A percentile compares a stretch with the other conserved stretches of the same genome.
These are phyloP conservation scores for Antitype chi DNA, from an alignment of 2,888 invertebrate genomes.

Conservation along the genomic window DNA sequence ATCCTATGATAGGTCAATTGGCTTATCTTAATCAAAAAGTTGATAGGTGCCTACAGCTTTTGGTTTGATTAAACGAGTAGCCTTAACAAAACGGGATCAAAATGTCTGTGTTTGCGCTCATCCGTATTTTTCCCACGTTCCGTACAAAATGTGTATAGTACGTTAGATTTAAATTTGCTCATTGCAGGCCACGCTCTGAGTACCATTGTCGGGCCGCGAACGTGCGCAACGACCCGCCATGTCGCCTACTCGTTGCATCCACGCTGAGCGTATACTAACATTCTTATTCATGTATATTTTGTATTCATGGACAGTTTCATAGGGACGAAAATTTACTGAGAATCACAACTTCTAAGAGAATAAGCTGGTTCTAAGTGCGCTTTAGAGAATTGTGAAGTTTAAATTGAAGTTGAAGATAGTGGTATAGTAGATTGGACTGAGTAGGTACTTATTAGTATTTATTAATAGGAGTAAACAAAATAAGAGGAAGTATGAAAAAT, in stretches of 20 bases:
- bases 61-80: conserved; percentile 1
- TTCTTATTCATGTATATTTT: conserved; percentile 66
- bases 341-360: conserved; percentile 46
- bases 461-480: not conserved
- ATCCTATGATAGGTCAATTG: conserved; percentile 3
- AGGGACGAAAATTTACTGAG: conserved; percentile 52
- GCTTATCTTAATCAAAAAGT: conserved; percentile 22
- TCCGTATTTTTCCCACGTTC: conserved; percentile 46
- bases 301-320: conserved; percentile 65
- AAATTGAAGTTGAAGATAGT: conserved; percentile 18
- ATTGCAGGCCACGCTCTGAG: conserved; percentile 65
- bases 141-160: conserved; percentile 50
- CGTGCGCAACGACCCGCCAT: conserved; percentile 69
- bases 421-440: not conserved
- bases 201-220: conserved; percentile 65
- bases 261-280: conserved; percentile 41
- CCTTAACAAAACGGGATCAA: not conserved
- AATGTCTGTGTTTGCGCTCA: not conserved
- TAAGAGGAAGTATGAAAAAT: too few species aligned
- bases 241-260: conserved; percentile 55
- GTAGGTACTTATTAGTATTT: not conserved
- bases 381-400: conserved; percentile 42
- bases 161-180: conserved; percentile 66
- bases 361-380: conserved; percentile 37
- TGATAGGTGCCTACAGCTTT: not conserved